Percentiles rank a stretch among this genome's conserved stretches.
These are phyloP conservation scores for Zosterops hypoxanthus DNA, from an alignment of 2,113 vertebrate genomes.

Conservation along the genomic window DNA sequence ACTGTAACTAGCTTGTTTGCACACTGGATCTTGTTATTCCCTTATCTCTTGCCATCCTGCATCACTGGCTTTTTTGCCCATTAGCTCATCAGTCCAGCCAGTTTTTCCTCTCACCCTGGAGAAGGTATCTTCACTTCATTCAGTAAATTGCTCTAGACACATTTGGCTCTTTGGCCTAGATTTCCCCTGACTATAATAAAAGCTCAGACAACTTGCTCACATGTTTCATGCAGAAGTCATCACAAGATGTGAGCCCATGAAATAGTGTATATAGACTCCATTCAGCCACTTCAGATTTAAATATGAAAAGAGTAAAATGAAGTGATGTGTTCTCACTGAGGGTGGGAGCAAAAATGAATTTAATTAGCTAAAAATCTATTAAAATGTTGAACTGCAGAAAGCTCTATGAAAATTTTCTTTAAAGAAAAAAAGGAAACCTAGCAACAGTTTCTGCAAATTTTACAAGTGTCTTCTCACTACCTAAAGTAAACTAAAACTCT, in stretches of 20 bases:
- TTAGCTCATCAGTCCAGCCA: background rate
- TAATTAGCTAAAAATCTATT: background rate
- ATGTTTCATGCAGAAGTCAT: background rate
- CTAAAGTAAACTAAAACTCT: background rate
- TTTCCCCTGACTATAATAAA: background rate
- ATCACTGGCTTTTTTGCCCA: background rate
- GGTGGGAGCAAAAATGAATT: background rate
- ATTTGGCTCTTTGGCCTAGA: background rate
- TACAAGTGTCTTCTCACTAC: background rate
- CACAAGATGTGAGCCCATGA: background rate
- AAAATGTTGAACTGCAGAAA: background rate
- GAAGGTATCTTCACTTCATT: background rate
- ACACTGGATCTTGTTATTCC: background rate
- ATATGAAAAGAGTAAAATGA: background rate
- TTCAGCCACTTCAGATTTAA: background rate
- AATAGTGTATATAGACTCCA: background rate
- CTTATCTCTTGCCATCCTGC: background rate
- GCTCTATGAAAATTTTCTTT: background rate
- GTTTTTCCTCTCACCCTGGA: background rate
- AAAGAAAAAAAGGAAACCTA: background rate
- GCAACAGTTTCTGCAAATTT: background rate
- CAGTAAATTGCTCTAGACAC: background rate
- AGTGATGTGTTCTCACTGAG: background rate
- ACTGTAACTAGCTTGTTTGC: background rate
- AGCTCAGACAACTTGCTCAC: background rate